Evolutionary conservation across 1,140 invertebrate genomes (phyloP), one percentile per base, ranked within the genome.

Genomic region (Drosophila subobscura): DNA sequence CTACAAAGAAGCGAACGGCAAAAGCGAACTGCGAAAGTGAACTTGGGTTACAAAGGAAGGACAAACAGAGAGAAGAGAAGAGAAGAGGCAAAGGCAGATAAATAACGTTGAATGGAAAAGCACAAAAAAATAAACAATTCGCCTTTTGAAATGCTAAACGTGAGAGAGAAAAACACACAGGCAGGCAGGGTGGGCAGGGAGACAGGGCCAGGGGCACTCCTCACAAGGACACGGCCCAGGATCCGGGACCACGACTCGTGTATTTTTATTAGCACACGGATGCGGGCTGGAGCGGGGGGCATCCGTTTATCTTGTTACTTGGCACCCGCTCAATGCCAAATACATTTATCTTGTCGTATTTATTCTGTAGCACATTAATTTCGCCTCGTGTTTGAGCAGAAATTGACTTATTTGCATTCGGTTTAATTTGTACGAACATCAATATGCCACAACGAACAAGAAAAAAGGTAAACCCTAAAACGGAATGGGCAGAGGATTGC

Each of bases 71-170:
- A 6, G 51, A 3, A 12, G 57, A 20, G 14, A 27, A 16, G 20
- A 22, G 60, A 75, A 70, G 66, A 63, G 59, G 51, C 75, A 86
- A 73, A 70, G 59, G 55, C 78, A 88, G 78, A 88, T 88, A 86
- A 86, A 86, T 83, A 86, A 83, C 74, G 88, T 86, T 85, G 64
- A 65, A 65, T 25, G 52, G 45, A 63, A 46, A 40, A 6, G 25
- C 37, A 52, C 44, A 40, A 41, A 59, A 81, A 71, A 83, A 88
- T 72, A 88, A 86, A 86, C 83, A 86, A 86, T 78, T 83, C 78
- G 83, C 83, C 81, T 88, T 86, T 86, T 86, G 81, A 86, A 86
- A 86, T 86, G 81, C 81, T 86, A 86, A 86, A 86, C 81, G 83
- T 83, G 66, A 33, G 58, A 57, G 60, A 71, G 68, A 63, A 61